Evolutionary conservation across 2,113 vertebrate genomes (phyloP).

Genomic region (Sterna hirundo): DNA sequence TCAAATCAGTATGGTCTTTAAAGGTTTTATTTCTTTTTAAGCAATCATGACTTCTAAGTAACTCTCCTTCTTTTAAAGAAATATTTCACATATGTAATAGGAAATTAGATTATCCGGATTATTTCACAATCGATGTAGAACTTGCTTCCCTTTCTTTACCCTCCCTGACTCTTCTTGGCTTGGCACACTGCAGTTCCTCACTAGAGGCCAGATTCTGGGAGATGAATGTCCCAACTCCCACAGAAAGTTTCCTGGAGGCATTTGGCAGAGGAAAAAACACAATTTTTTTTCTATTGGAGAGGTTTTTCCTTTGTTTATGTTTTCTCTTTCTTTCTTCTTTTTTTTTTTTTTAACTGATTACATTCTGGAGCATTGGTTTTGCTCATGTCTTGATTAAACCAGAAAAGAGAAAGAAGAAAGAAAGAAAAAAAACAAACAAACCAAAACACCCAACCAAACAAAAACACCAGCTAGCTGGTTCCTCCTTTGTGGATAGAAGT

Average conservation of each 20-base stretch:
- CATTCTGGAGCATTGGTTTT: not conserved
- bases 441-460: not conserved
- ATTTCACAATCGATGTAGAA: not conserved
- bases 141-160: not conserved
- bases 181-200: not conserved
- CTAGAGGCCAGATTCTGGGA: not conserved
- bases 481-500: not conserved
- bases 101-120: not conserved
- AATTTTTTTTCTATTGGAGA: not conserved
- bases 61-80: not conserved
- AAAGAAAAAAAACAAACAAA: too few relatives aligned
- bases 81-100: not conserved
- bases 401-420: not conserved
- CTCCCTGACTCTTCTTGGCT: not conserved
- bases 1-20: not conserved
- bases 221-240: not conserved
- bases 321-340: fast-evolving
- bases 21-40: not conserved
- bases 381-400: not conserved
- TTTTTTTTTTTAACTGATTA: not conserved
- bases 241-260: not conserved
- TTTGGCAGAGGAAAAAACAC: not conserved
- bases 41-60: not conserved
- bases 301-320: not conserved
- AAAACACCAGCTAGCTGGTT: not conserved